Evolutionary conservation across 2,888 invertebrate species (phyloP), one percentile per base, ranked within the genome.

Genomic region (Meiosimyza platycephala): DNA sequence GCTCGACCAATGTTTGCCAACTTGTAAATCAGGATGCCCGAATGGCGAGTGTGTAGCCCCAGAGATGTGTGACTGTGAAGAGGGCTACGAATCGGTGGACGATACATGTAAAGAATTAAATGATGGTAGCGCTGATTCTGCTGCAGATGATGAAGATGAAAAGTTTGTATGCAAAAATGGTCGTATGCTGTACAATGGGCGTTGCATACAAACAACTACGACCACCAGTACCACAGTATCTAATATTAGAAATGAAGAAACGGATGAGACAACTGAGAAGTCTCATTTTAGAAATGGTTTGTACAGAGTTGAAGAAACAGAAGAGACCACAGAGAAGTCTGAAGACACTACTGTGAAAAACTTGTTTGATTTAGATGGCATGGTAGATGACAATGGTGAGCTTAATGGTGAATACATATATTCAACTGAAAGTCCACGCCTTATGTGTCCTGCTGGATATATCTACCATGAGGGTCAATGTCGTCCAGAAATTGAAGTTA

Each of bases 1-100:
- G 22, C 2, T 22, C 22, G 22, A 22, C 2, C 22, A 22, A 22
- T 22, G 22, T 22, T 22, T 40, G 0, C 86, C 85, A 1, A 72
- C 81, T 33, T 85, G 85, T 55, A 66, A 64, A 12, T 55, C 51
- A 6, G 73, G 77, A 33, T 85, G 85, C 67, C 78, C 79, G 12
- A 75, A 84, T 66, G 79, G 84, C 72, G 76, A 74, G 6, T 85
- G 85, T 67, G 69, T 77, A n/a, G 79, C 78, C 7, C 85, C 85
- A 0, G 79, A 84, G 28, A 81, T 79, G 22, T 86, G 86, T 55
- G 79, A 74, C 9, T 85, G 85, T 75, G 76, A 76, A 68, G 76
- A 78, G 1, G 86, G 85, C 51, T 86, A 85, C 71, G 82, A 83
- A 75, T 75, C 80, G 69, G 80, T 82, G 12, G 78, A 80, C 65